Percentiles rank a stretch among this genome's conserved stretches.
Conservation (phyloP, 2,113 vertebrate genomes). For the Stigmatopora nigra region DNA sequence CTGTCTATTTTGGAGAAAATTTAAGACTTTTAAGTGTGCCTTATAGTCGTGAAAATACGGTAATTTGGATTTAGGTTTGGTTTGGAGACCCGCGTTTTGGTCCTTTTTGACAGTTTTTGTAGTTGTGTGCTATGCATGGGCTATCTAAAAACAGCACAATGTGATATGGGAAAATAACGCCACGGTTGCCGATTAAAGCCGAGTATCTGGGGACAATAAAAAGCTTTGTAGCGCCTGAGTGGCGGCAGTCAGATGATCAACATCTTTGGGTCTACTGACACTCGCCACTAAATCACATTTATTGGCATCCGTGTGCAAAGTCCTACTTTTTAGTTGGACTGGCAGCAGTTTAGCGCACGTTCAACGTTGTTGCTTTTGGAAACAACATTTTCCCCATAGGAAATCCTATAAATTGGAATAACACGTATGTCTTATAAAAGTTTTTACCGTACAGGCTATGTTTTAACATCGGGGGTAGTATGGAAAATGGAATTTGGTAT, state of each 20-base stretch:
- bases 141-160: too few species aligned
- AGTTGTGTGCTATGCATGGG: background rate
- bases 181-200: background rate
- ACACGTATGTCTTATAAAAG: background rate
- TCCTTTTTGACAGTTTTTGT: too few species aligned
- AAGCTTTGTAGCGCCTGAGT: background rate
- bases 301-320: background rate
- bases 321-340: background rate
- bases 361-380: background rate
- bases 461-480: background rate
- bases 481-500: background rate
- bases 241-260: slow-evolving; percentile 6
- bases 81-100: background rate
- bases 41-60: too few species aligned
- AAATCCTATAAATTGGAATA: background rate
- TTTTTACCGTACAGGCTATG: background rate
- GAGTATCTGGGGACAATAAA: background rate
- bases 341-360: background rate
- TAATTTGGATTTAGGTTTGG: slow-evolving; percentile 4
- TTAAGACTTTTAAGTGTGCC: too few species aligned
- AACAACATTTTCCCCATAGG: background rate
- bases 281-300: background rate
- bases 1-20: too few species aligned
- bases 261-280: slow-evolving; percentile 4
- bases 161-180: background rate